Base-by-base conservation (phyloP, 2,797 vertebrate genomes). In the Pelochelys cantorii region DNA sequence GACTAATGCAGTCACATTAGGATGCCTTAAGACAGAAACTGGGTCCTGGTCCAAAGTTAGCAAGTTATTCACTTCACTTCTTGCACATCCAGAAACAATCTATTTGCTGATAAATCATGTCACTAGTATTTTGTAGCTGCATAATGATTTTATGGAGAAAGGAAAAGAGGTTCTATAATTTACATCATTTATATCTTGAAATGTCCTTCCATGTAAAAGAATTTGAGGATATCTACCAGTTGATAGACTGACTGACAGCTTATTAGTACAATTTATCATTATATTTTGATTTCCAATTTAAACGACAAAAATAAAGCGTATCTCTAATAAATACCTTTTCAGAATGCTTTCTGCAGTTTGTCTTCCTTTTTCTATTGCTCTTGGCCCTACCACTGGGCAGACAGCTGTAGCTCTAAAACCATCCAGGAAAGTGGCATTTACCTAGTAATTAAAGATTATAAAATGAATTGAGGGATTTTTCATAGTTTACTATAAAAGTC, bases 361-460 rank as follows among this genome's bases (percentile, higher is more conserved):
- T 31, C 98, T 97, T 95, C 98, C 98, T 96, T 99, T 99, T 12
- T 99, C 97, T 0, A 93, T 92, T 0, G 98, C 98, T 92, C 98
- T 98, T 7, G 98, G 98, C 3, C 98, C 98, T 78, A 97, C 98
- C 11, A 98, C 97, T 2, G 98, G 98, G 97, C 98, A 99, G 62
- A 99, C 98, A 1, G 98, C 98, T 11, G 98, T 99, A 22, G 98
- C 98, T 97, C 98, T 98, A 97, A 98, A 99, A 1, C 98, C 98
- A 78, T 99, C 98, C 95, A 98, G 95, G 90, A 98, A 99, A 81
- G 98, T 99, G 54, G 98, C 98, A 94, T 98, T 99, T 85, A 99
- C 98, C 98, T 99, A 90, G 83, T 0, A 1, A 92, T 23, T 93
- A 80, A 93, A 54, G 5, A 22, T 96, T 85, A 92, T 10, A n/a